A percentile compares a stretch with the other conserved stretches of the same genome.
Conservation (phyloP, 2,113 vertebrate species). For the Campylorhamphus procurvoides region DNA sequence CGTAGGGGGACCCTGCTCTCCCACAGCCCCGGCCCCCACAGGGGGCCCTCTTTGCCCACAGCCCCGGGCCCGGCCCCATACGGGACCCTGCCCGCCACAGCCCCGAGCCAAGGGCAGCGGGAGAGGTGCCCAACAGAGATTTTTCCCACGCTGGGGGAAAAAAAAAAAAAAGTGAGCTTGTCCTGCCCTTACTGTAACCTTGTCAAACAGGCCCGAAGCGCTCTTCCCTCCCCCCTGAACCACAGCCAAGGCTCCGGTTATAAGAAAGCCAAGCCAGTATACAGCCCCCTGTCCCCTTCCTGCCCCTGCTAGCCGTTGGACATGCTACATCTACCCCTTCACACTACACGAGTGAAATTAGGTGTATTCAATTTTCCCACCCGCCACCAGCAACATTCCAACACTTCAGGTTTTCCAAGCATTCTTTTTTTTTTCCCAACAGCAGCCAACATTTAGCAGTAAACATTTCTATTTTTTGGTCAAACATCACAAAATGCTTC, state of each 20-base stretch:
- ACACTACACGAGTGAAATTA: rapidly evolving
- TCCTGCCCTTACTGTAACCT: background rate
- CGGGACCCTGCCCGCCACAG: too few species aligned
- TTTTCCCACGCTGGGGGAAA: rapidly evolving
- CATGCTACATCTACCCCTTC: rapidly evolving
- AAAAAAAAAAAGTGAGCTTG: rapidly evolving
- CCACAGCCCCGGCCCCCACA: too few species aligned
- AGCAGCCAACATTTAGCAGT: background rate
- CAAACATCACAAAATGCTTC: rapidly evolving
- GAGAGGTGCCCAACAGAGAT: rapidly evolving
- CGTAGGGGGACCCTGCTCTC: too few species aligned
- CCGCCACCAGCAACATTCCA: background rate
- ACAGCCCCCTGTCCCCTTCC: rapidly evolving
- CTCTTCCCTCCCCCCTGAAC: too few species aligned
- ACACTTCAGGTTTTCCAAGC: background rate
- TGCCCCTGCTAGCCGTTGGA: rapidly evolving
- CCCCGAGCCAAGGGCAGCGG: too few species aligned
- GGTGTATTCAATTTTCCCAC: rapidly evolving
- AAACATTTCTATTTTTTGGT: background rate
- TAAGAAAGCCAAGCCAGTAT: background rate
- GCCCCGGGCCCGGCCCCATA: too few species aligned
- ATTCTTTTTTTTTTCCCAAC: too few species aligned
- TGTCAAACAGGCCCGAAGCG: rapidly evolving
- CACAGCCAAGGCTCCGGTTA: too few species aligned
- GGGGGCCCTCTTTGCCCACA: too few species aligned